phyloP scores from a whole-genome alignment of 2,888 invertebrate genomes.

The Apodemia duryi region DNA sequence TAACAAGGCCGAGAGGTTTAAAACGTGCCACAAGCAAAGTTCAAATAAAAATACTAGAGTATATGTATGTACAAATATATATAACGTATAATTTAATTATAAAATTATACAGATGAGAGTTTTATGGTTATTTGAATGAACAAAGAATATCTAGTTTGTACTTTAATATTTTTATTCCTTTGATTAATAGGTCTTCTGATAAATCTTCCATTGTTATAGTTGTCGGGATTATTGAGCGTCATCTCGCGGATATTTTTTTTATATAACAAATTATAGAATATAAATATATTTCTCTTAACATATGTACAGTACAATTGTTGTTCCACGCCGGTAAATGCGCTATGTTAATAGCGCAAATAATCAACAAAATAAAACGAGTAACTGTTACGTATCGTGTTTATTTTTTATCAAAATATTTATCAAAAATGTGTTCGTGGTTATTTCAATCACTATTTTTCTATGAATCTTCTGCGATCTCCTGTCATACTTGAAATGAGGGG shows the following conservation, averaged over 20 bases:
- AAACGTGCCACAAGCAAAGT: conserved; percentile 22
- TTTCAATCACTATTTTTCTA: conserved; percentile 53
- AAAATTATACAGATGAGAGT: conserved; percentile 1
- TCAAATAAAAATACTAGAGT: conserved; percentile 21
- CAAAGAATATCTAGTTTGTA: conserved; percentile 18
- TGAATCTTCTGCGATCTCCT: conserved; percentile 41
- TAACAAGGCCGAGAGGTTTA: conserved; percentile 17
- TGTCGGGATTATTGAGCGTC: conserved; percentile 26
- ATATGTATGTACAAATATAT: conserved; percentile 15
- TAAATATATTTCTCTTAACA: conserved; percentile 1
- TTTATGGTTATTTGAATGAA: conserved; percentile 17
- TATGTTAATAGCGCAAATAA: not conserved
- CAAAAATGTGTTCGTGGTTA: conserved; percentile 44
- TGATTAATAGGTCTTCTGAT: conserved; percentile 57
- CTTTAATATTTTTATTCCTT: conserved; percentile 19
- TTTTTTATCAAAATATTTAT: conserved; percentile 20
- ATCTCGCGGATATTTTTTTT: not conserved
- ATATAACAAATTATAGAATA: conserved; percentile 5
- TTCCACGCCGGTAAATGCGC: not conserved
- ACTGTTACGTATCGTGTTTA: conserved; percentile 22
- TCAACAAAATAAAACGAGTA: not conserved
- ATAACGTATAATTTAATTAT: conserved; percentile 6
- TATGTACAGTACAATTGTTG: conserved; percentile 8
- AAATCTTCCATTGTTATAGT: conserved; percentile 67
- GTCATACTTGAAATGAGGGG: not conserved